A percentile compares a stretch with the other conserved stretches of the same genome.
Evolutionary conservation across 2,113 vertebrate species (phyloP).

Genomic region (Leptocoma aspasia): DNA sequence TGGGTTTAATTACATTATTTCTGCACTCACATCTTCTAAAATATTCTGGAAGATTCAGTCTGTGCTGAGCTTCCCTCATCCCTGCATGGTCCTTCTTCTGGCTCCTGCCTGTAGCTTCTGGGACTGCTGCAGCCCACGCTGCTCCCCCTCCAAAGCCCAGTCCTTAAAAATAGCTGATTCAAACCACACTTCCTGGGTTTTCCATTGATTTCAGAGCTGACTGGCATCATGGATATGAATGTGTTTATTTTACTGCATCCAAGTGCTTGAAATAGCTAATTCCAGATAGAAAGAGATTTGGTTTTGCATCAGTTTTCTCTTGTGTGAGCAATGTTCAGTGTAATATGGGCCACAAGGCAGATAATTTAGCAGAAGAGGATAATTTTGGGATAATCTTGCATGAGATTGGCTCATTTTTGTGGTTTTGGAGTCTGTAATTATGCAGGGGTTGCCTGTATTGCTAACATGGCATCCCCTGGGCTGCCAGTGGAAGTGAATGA

Average conservation of each 20-base stretch:
- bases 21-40: not conserved
- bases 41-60: not conserved
- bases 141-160: not conserved
- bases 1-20: not conserved
- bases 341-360: fast-evolving
- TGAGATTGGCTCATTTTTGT: not conserved
- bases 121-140: not conserved
- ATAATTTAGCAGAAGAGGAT: not conserved
- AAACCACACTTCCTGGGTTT: not conserved
- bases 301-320: not conserved
- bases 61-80: not conserved
- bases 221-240: not conserved
- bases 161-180: not conserved
- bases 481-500: fast-evolving
- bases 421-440: not conserved
- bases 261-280: not conserved
- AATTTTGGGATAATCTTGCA: not conserved
- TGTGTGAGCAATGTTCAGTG: not conserved
- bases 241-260: not conserved
- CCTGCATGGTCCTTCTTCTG: not conserved
- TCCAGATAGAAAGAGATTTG: not conserved
- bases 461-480: fast-evolving
- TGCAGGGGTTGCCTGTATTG: fast-evolving
- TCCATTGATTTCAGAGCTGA: not conserved
- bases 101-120: not conserved